Evolutionary conservation across 2,888 invertebrate species (phyloP), one percentile per base, ranked within the genome.

Genomic region (Lasioglossum lativentre): DNA sequence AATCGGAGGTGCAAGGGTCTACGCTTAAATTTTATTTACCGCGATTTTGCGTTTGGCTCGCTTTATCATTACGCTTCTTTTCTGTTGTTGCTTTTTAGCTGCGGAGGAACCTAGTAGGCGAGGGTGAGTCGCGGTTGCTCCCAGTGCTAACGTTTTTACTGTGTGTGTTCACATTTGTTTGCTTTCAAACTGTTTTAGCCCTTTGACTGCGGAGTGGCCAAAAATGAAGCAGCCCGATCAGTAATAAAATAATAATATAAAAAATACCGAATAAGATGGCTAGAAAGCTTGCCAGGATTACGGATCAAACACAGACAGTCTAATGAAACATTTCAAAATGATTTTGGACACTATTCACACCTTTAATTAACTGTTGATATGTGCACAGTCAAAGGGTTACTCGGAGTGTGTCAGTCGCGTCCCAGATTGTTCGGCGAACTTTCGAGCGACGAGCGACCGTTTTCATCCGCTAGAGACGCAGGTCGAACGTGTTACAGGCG

Each of bases 41-140:
- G 30, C 56, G 14, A 34, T 47, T 75, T 23, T 34, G n/a, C 38
- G 4, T 16, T 76, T 75, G 85, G 86, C 14, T 45, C 76, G 89
- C 87, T 89, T 86, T 38, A 84, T 72, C 47, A 81, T 71, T 82
- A 66, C 66, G 66, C 66, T 34, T 66, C 81, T 85, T 82, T 66
- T 91, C 86, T 82, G 91, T 91, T 86, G 88, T 92, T 66, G 91
- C 89, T 93, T 94, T 68, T 92, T 94, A 94, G 95, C 94, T 92
- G 94, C 94, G 86, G 94, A 92, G 89, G 93, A 93, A 88, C 83
- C 90, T 5, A 80, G 75, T 45, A 83, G 88, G 34, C 89, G 87
- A 59, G 91, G 93, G 93, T 93, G 89, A 92, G 92, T 72, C 71
- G 87, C 73, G 81, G 68, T 80, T 27, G 72, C 59, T 71, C 34